phyloP scores from a whole-genome alignment of 2,888 invertebrate species.

The Papilio demoleus region DNA sequence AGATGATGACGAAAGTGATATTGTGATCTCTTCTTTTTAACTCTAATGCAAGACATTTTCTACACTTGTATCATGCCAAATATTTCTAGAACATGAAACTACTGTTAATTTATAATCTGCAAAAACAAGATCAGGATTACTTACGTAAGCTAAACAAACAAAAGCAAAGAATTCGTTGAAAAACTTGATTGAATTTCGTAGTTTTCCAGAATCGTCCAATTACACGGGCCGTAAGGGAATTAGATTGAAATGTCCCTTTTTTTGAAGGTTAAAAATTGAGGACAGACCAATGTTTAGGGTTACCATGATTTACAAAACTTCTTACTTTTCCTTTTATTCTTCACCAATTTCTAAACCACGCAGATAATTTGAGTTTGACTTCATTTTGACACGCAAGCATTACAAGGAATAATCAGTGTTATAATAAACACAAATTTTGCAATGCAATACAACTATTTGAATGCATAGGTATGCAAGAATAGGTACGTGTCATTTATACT shows the following conservation, averaged over 20 bases:
- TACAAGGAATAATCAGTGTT: background rate
- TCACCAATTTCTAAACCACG: background rate
- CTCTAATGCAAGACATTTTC: too few species aligned
- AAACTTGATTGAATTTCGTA: constrained; percentile 16
- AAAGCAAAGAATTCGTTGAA: constrained; percentile 19
- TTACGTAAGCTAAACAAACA: constrained; percentile 9
- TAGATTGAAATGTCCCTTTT: constrained; percentile 45
- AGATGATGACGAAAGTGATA: too few species aligned
- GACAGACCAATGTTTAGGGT: constrained; percentile 31
- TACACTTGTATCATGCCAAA: too few species aligned
- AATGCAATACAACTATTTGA: too few species aligned
- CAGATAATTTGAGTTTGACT: background rate
- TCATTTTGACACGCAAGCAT: background rate
- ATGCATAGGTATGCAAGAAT: background rate
- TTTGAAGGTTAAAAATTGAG: constrained; percentile 61
- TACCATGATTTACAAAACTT: constrained; percentile 1
- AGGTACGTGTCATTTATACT: too few species aligned
- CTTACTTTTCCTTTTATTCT: background rate
- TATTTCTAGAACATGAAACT: too few species aligned
- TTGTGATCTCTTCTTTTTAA: too few species aligned
- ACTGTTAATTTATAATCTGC: background rate
- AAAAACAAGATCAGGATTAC: background rate
- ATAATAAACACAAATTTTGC: background rate
- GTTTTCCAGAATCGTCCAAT: constrained; percentile 32
- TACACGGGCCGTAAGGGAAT: constrained; percentile 36